phyloP scores from a whole-genome alignment of 1,140 invertebrate species.

The Zaprionus tsacasi region DNA sequence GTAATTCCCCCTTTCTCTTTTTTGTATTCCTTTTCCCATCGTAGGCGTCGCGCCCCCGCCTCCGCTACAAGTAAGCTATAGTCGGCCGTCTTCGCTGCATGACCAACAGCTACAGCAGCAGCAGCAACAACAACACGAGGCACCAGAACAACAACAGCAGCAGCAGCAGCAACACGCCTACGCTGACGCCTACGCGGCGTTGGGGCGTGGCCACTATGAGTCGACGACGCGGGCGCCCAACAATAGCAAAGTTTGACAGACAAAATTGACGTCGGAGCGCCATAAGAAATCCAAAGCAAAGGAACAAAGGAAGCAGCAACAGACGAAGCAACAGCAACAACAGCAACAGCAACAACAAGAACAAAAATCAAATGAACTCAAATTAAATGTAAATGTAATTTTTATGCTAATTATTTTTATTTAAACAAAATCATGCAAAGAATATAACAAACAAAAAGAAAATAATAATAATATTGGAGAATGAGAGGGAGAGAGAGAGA shows the following conservation, averaged over 20 bases:
- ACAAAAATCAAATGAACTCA: conserved; percentile 84
- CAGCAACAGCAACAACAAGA: conserved; percentile 54
- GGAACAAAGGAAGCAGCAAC: conserved; percentile 59
- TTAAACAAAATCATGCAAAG: conserved; percentile 63
- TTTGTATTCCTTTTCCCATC: conserved; percentile 18
- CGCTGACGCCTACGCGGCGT: conserved; percentile 87
- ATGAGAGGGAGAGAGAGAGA: conserved; percentile 24
- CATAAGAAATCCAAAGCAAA: conserved; percentile 64
- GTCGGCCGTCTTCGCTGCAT: conserved; percentile 85
- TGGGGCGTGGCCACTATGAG: conserved; percentile 85
- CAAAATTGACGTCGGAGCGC: conserved; percentile 64
- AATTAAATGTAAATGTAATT: conserved; percentile 84
- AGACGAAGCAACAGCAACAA: conserved; percentile 41
- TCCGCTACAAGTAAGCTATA: conserved; percentile 86
- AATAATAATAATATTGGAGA: not conserved
- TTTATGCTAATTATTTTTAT: conserved; percentile 84
- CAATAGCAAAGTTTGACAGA: conserved; percentile 86
- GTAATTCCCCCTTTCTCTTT: conserved; percentile 5
- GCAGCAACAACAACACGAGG: conserved; percentile 23
- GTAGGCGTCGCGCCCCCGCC: conserved; percentile 88
- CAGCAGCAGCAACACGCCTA: conserved; percentile 69
- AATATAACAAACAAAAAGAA: conserved; percentile 36
- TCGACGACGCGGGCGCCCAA: conserved; percentile 84
- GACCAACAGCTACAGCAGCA: conserved; percentile 85
- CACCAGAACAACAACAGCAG: conserved; percentile 84